phyloP scores from a whole-genome alignment of 37 sponge, comb jelly and placozoan species.

The Eunapius fragilis region DNA sequence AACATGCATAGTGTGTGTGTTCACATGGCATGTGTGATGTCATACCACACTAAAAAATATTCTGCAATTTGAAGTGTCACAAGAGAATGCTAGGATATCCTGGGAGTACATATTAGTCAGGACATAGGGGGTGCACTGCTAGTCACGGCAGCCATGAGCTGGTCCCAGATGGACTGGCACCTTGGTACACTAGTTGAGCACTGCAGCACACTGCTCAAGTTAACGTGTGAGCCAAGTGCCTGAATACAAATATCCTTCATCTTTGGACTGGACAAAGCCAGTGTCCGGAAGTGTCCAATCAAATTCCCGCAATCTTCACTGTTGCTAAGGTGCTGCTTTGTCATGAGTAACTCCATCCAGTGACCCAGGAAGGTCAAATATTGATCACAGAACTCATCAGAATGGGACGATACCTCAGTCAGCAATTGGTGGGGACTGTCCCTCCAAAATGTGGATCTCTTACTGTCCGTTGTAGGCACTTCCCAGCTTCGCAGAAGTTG shows the following conservation, averaged over 20 bases:
- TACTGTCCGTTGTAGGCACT: neutral
- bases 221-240: neutral
- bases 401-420: conserved; percentile 10
- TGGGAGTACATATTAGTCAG: neutral
- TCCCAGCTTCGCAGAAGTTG: neutral
- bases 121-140: neutral
- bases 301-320: neutral
- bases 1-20: no score
- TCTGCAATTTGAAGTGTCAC: neutral
- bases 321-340: neutral
- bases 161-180: neutral
- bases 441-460: neutral
- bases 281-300: neutral
- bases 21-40: no score
- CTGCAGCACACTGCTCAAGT: neutral
- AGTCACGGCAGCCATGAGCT: neutral
- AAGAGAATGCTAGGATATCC: neutral
- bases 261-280: conserved; percentile 9
- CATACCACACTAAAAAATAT: no score
- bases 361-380: conserved; percentile 18
- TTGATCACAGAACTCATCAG: conserved; percentile 25
- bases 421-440: conserved; percentile 15
- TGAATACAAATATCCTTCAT: conserved; percentile 20
- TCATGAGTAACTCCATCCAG: neutral
- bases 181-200: neutral